A percentile compares a stretch with the other conserved stretches of the same genome.
These are phyloP conservation scores for Archivesica marissinica DNA, from an alignment of 1,140 invertebrate genomes.

Conservation along the genomic window DNA sequence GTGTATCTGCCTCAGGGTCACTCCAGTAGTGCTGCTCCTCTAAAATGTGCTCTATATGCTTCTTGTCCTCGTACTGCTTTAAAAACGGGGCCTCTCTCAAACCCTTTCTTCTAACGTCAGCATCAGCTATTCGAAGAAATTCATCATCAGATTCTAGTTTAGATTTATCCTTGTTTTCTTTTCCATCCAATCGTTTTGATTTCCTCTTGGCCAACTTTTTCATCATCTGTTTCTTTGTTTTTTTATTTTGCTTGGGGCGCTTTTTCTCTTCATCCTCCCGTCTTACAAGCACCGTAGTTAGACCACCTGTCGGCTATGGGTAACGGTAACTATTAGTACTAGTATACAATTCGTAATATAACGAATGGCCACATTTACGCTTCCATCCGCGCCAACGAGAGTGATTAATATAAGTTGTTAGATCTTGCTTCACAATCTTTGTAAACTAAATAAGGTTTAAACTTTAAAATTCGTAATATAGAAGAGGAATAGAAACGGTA, in stretches of 20 bases:
- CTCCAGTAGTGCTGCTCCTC: conserved; percentile 61
- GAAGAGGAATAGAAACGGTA: too few relatives aligned
- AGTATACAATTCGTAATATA: too few relatives aligned
- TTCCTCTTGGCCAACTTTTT: conserved; percentile 42
- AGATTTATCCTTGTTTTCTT: not conserved
- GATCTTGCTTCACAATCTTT: too few relatives aligned
- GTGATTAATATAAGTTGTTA: too few relatives aligned
- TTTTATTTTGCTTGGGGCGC: conserved; percentile 13
- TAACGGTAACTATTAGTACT: too few relatives aligned
- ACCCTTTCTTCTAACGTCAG: conserved; percentile 14
- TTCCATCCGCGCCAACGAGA: too few relatives aligned
- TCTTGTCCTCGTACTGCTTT: conserved; percentile 56
- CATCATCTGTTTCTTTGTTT: conserved; percentile 44
- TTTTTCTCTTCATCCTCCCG: conserved; percentile 53
- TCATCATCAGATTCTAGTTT: not conserved
- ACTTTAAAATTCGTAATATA: too few relatives aligned
- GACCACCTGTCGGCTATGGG: conserved; percentile 32
- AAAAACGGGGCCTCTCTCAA: conserved; percentile 39
- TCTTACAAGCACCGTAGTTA: conserved; percentile 31
- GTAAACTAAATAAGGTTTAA: too few relatives aligned
- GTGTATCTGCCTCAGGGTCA: conserved; percentile 46
- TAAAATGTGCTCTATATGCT: conserved; percentile 50
- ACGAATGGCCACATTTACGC: too few relatives aligned
- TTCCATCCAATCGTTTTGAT: not conserved
- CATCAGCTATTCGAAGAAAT: not conserved